These are phyloP conservation scores for Phrixothrix hirtus DNA, from an alignment of 2,888 invertebrate genomes.

Conservation along the genomic window DNA sequence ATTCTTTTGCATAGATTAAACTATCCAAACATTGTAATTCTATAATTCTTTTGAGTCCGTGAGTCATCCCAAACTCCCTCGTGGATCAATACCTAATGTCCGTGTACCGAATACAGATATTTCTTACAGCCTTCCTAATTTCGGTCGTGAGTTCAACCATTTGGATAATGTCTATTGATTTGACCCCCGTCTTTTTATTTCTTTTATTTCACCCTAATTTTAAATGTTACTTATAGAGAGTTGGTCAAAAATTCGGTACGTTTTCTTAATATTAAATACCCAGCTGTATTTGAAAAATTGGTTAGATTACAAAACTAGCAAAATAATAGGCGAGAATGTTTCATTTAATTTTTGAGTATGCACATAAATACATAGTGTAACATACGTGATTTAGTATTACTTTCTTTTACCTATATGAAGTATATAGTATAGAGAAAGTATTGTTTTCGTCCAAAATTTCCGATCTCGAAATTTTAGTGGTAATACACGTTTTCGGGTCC, in stretches of 20 bases:
- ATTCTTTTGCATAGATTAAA: background rate
- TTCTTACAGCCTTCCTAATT: slow-evolving; percentile 43
- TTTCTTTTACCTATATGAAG: no score
- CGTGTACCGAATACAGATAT: slow-evolving; percentile 40
- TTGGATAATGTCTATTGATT: slow-evolving; percentile 44
- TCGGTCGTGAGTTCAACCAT: slow-evolving; percentile 41
- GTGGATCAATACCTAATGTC: slow-evolving; percentile 42
- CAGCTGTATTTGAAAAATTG: no score
- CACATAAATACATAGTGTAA: no score
- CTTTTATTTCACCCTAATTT: slow-evolving; percentile 23
- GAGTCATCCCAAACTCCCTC: slow-evolving; percentile 39
- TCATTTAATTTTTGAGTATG: no score
- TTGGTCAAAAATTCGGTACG: background rate
- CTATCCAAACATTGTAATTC: slow-evolving; percentile 16
- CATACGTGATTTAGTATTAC: no score
- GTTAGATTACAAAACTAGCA: no score
- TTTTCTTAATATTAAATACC: no score
- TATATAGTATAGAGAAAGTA: no score
- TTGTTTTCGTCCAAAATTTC: no score
- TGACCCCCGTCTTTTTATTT: slow-evolving; percentile 31
- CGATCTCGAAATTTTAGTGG: no score
- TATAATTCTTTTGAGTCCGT: slow-evolving; percentile 28
- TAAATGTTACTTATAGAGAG: slow-evolving; percentile 15
- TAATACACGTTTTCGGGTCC: no score
- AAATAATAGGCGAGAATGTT: no score